Percentiles rank a stretch among this genome's conserved stretches.
Evolutionary conservation across 2,797 vertebrate species (phyloP).

Genomic region (Spizella passerina): DNA sequence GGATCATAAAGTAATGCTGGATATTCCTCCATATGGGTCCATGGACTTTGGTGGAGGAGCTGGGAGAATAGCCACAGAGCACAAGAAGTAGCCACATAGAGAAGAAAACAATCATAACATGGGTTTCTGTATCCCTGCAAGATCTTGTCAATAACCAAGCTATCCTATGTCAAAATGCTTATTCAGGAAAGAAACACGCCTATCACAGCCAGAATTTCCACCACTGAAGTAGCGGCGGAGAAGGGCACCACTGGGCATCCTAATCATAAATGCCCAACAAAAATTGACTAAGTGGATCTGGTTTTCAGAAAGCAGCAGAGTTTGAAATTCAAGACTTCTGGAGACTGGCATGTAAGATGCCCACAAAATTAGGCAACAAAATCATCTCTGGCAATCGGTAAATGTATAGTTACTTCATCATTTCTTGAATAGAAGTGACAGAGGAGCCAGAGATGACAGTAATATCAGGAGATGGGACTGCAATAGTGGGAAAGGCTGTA

Average conservation of each 20-base stretch:
- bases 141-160: neutral
- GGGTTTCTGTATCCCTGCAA: neutral
- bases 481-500: neutral
- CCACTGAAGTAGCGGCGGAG: neutral
- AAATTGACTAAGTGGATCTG: neutral
- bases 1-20: neutral
- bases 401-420: neutral
- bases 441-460: neutral
- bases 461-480: neutral
- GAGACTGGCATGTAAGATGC: neutral
- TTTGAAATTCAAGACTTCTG: neutral
- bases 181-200: neutral
- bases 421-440: neutral
- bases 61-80: neutral
- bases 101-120: neutral
- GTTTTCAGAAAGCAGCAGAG: neutral
- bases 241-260: neutral
- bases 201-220: neutral
- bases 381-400: rapidly evolving
- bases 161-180: neutral
- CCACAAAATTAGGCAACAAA: slow-evolving; percentile 3
- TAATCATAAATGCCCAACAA: neutral
- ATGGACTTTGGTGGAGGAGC: neutral
- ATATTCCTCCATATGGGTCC: neutral
- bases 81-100: neutral